Evolutionary conservation across 2,113 vertebrate species (phyloP), one percentile per base, ranked within the genome.

Genomic region (Vidua macroura): DNA sequence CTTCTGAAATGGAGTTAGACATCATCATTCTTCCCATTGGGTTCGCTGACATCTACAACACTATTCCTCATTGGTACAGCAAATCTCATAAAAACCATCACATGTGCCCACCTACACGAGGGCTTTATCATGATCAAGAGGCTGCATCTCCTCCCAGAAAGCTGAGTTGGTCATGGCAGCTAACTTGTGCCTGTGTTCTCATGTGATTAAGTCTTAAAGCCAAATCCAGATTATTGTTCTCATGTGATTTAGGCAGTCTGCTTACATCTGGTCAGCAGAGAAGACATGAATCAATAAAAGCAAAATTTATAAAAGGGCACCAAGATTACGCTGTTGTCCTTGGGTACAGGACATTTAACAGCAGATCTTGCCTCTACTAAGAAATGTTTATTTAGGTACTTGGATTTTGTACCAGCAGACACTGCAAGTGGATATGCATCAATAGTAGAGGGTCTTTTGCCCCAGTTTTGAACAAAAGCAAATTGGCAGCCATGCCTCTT

Each of bases 61-160:
- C 27, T 86, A 1, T 68, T 87, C 63, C 46, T 70, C 28, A 35
- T 8, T 41, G 30, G 13, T 90, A 51, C 39, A 68, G 43, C 39
- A 72, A 49, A 64, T 60, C 53, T 79, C 25, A 33, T 63, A 48
- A 79, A 91, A 91, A 30, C 5, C 14, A 39, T 52, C 12, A 43
- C 4, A 1, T 2, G 2, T 84, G 48, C 58, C 22, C 21, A 72
- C 9, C 17, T 69, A 31, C n/a, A 25, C 0, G 0, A 64, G 31
- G 46, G 43, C 27, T 69, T 78, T 74, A 15, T 46, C 1, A 1
- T 17, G 9, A 46, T 77, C 10, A 43, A 69, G 60, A 80, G 28
- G 27, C 49, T 80, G 48, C 33, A 43, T 48, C 30, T 83, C 49
- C 27, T 90, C 49, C 35, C 35, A 63, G 39, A 60, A 83, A 58